A percentile compares a stretch with the other conserved stretches of the same genome.
Conservation (phyloP, 2,888 invertebrate genomes). For the Amblyteles armatorius region DNA sequence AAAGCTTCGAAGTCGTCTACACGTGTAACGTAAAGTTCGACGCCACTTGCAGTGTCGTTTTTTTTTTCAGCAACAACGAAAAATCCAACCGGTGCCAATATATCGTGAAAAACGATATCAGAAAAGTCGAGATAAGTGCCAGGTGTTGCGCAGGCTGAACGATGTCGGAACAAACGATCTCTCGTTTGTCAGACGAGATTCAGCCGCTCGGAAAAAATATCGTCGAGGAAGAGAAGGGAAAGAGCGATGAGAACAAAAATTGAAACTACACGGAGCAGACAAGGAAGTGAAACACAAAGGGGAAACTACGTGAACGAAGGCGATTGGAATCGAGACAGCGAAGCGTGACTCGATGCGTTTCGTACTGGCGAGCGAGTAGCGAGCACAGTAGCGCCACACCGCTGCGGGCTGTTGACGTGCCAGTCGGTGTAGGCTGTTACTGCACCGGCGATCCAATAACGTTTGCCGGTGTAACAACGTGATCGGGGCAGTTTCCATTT, state of each 20-base stretch:
- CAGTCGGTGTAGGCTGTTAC: slow-evolving; percentile 13
- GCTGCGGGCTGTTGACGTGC: neutral
- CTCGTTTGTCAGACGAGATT: slow-evolving; percentile 1
- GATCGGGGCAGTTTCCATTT: slow-evolving; percentile 45
- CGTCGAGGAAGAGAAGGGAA: neutral
- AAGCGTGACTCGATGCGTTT: slow-evolving; percentile 56
- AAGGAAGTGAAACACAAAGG: slow-evolving; percentile 25
- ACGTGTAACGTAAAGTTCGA: neutral
- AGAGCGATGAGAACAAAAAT: neutral
- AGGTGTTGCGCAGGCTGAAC: slow-evolving; percentile 15
- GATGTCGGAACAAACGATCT: slow-evolving; percentile 4
- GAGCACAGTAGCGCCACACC: neutral
- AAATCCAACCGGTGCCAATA: neutral
- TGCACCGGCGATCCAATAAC: slow-evolving; percentile 25
- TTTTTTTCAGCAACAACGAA: neutral
- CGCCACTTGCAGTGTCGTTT: neutral
- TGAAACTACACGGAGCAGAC: slow-evolving; percentile 24
- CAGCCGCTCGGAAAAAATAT: neutral
- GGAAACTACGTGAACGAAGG: slow-evolving; percentile 45
- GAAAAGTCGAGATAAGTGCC: slow-evolving; percentile 3
- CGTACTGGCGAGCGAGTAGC: neutral
- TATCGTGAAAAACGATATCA: neutral
- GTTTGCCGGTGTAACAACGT: slow-evolving; percentile 23
- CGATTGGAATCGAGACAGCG: slow-evolving; percentile 44
- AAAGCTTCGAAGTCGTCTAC: neutral